A percentile compares a stretch with the other conserved stretches of the same genome.
These are phyloP conservation scores for Ornithoptera alexandrae DNA, from an alignment of 2,888 invertebrate genomes.

Conservation along the genomic window DNA sequence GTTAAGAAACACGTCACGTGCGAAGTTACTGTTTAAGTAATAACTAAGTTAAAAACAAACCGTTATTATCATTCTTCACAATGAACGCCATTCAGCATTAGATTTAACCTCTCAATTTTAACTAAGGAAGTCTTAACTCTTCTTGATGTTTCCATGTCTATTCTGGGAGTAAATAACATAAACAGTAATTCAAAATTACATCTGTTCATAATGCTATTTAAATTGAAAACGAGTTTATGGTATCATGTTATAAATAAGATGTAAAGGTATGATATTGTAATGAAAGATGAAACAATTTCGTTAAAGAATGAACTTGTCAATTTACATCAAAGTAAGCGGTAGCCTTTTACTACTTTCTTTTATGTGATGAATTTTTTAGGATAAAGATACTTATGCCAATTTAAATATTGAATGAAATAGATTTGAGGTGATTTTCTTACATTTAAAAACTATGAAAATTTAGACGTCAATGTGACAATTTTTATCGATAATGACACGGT, in stretches of 20 bases:
- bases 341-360: background rate
- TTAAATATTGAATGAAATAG: no score
- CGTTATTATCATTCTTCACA: background rate
- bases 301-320: background rate
- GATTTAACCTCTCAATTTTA: background rate
- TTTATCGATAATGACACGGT: no score
- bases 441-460: no score
- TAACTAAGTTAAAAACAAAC: slow-evolving; percentile 2
- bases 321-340: background rate
- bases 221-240: background rate
- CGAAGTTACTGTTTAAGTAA: slow-evolving; percentile 54
- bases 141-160: background rate
- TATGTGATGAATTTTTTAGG: background rate
- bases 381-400: no score
- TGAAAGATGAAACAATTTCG: background rate
- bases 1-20: slow-evolving; percentile 52
- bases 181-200: background rate
- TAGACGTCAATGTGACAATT: no score
- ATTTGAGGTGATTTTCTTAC: no score
- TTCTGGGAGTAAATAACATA: background rate
- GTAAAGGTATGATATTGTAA: background rate
- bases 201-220: background rate
- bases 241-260: background rate
- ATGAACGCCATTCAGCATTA: background rate
- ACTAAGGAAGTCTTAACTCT: background rate